Percentiles rank a stretch among this genome's conserved stretches.
Evolutionary conservation across 1,140 invertebrate genomes (phyloP).

Genomic region (Phymorhynchus buccinoides): DNA sequence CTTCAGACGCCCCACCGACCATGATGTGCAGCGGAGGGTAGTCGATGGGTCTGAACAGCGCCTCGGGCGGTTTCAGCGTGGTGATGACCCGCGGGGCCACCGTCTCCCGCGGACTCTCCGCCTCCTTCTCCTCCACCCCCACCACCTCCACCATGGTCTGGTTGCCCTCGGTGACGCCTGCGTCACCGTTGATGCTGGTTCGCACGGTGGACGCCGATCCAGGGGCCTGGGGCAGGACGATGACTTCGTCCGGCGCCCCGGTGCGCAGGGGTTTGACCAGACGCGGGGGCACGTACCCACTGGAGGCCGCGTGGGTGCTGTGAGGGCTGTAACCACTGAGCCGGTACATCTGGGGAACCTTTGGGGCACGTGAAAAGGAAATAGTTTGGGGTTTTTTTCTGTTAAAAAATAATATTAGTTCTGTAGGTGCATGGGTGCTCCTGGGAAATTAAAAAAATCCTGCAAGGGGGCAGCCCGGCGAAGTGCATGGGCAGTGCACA

Average conservation of each 20-base stretch:
- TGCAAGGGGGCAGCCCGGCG: too few relatives aligned
- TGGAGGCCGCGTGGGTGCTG: constrained; percentile 58
- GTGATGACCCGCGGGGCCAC: background rate
- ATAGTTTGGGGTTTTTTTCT: too few relatives aligned
- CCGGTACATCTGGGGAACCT: constrained; percentile 69
- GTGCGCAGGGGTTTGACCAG: constrained; percentile 60
- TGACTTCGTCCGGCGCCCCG: constrained; percentile 70
- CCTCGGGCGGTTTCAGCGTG: constrained; percentile 61
- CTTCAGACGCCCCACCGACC: constrained; percentile 64
- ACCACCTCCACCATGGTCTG: background rate
- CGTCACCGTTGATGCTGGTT: background rate
- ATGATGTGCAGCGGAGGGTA: constrained; percentile 73
- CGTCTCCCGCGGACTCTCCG: constrained; percentile 24
- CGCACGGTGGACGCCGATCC: background rate
- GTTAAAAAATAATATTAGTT: too few relatives aligned
- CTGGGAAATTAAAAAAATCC: too few relatives aligned
- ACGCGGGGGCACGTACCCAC: constrained; percentile 63
- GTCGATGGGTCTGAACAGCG: constrained; percentile 69
- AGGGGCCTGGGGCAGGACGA: constrained; percentile 51
- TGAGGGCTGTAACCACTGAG: constrained; percentile 62
- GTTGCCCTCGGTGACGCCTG: background rate
- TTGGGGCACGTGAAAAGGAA: background rate
- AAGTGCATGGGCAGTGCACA: too few relatives aligned
- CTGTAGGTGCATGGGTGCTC: too few relatives aligned
- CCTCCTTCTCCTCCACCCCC: constrained; percentile 35